Evolutionary conservation across 2,113 vertebrate species (phyloP), one percentile per base, ranked within the genome.

Genomic region (Pogona vitticeps): DNA sequence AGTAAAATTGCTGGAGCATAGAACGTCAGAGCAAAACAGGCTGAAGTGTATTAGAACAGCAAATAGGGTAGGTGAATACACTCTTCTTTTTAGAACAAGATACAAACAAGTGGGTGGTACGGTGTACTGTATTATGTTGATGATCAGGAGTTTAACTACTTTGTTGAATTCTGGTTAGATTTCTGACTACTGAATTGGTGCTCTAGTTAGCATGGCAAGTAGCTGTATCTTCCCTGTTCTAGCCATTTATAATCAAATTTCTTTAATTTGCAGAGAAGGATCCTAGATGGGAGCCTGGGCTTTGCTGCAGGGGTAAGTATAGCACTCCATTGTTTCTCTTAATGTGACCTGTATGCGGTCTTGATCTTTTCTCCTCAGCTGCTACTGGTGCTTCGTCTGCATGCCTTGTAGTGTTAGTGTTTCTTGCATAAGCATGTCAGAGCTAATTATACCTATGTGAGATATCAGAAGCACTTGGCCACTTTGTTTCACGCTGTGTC

Each of bases 201-300:
- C 0, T 6, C 6, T 18, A 7, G 1, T 17, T 38, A 56, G 40
- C 42, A 46, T 58, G 21, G 36, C 36, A 61, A 0, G 3, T 1
- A 9, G 17, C 9, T 2, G 10, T 3, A 0, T 61, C 56, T 33
- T 2, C 0, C 2, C 52, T 77, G 33, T 75, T 21, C 9, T 42
- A 67, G 31, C 87, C 0, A 0, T 12, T 0, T 3, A 0, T 42
- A 56, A 81, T 52, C 15, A 36, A 80, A 86, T 56, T 13, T n/a
- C 5, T 84, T 91, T 86, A 77, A 46, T 88, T 93, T 96, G 65
- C 94, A 99, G 99, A 99, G 98, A 92, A 96, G 95, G 86, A 96
- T 99, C 88, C 94, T 99, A 63, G 98, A 99, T 95, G 99, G 98
- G 85, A 99, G 99, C 94, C 95, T 99, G 76, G 99, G 99, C 85